Percentiles rank a stretch among this genome's conserved stretches.
Conservation (phyloP, 2,888 invertebrate genomes). For the Melinopterus prodromus region DNA sequence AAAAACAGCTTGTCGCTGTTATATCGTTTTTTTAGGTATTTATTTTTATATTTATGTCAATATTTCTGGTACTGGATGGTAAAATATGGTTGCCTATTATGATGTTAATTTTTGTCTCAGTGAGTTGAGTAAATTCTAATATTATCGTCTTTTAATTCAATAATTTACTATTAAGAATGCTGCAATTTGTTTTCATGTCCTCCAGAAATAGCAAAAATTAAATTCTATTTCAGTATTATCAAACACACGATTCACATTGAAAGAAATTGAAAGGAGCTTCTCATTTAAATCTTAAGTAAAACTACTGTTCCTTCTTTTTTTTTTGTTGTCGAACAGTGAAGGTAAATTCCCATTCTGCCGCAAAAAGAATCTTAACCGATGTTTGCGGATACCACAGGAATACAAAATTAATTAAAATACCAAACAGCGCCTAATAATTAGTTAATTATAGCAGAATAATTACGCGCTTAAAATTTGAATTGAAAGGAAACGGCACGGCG, state of each 20-base stretch:
- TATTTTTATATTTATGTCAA: no score
- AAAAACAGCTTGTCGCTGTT: no score
- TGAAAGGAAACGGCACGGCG: not conserved
- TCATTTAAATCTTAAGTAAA: not conserved
- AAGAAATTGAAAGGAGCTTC: not conserved
- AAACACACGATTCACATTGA: not conserved
- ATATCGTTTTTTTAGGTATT: no score
- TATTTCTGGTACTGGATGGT: no score
- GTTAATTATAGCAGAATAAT: not conserved
- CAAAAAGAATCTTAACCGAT: not conserved
- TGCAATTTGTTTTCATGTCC: no score
- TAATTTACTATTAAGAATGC: no score
- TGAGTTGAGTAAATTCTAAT: no score
- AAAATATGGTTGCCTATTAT: no score
- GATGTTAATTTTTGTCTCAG: no score
- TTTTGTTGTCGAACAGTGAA: not conserved
- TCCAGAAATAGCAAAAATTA: no score
- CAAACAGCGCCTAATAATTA: not conserved
- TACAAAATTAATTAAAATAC: constrained; percentile 4
- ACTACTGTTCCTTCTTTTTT: not conserved
- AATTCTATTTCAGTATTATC: no score
- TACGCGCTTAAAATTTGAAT: not conserved
- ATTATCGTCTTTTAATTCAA: no score
- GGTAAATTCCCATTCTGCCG: not conserved
- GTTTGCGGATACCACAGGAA: not conserved